Percentiles rank a stretch among this genome's conserved stretches.
Conservation (phyloP, 2,888 invertebrate species). For the Eurytoma adleriae region DNA sequence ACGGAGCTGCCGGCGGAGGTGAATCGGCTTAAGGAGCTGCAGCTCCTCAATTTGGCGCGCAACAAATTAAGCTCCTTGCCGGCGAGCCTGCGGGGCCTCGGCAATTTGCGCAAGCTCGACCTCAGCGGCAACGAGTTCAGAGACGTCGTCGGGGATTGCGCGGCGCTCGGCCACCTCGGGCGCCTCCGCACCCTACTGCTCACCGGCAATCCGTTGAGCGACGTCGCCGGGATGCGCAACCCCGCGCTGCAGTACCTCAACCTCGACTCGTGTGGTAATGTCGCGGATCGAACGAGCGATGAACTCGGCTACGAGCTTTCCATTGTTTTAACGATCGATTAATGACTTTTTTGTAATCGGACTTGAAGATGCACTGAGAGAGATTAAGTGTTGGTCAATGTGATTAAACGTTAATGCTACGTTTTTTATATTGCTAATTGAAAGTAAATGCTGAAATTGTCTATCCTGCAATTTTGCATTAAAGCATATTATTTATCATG, state of each 20-base stretch:
- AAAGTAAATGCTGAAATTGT: too few relatives aligned
- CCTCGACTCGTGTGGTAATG: slow-evolving; percentile 79
- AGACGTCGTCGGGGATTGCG: slow-evolving; percentile 72
- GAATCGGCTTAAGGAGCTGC: slow-evolving; percentile 74
- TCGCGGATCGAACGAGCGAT: too few relatives aligned
- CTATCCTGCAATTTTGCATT: too few relatives aligned
- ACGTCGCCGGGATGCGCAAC: slow-evolving; percentile 80
- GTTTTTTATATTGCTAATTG: too few relatives aligned
- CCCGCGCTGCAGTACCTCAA: slow-evolving; percentile 78
- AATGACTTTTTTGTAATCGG: too few relatives aligned
- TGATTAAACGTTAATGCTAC: too few relatives aligned
- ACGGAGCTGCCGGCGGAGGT: slow-evolving; percentile 76
- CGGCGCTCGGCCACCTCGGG: slow-evolving; percentile 65
- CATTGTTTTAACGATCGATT: too few relatives aligned
- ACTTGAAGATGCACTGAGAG: too few relatives aligned
- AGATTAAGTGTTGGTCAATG: too few relatives aligned
- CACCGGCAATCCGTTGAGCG: slow-evolving; percentile 80
- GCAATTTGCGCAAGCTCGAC: slow-evolving; percentile 79
- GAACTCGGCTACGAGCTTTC: too few relatives aligned
- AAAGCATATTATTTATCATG: too few relatives aligned
- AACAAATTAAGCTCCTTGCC: slow-evolving; percentile 79
- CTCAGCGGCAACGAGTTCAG: slow-evolving; percentile 81
- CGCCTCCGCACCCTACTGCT: slow-evolving; percentile 81
- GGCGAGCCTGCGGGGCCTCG: slow-evolving; percentile 78
- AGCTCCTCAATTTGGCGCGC: slow-evolving; percentile 78